These are phyloP conservation scores for Cercopithecus diana DNA, from an alignment of 2,797 vertebrate species.

Conservation along the genomic window DNA sequence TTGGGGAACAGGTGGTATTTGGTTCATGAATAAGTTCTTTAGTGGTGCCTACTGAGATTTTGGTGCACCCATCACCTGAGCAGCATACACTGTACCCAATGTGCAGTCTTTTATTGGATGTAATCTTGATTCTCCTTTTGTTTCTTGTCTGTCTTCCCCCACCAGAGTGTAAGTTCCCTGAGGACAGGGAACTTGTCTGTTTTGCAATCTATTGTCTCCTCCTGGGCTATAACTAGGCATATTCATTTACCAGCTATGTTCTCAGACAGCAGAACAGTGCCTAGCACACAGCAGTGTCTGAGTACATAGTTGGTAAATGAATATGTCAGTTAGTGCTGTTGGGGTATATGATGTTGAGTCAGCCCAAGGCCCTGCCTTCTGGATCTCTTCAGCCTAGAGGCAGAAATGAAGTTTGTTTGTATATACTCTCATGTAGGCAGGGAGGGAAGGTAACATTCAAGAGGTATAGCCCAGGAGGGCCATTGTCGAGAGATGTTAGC, in stretches of 20 bases:
- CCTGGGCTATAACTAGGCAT: neutral
- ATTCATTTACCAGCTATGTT: neutral
- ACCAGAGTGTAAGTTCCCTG: neutral
- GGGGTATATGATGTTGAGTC: neutral
- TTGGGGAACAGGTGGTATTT: neutral
- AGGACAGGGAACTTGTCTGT: neutral
- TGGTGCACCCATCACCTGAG: neutral
- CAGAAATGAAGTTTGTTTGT: neutral
- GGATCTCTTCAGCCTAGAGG: neutral
- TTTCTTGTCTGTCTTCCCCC: neutral
- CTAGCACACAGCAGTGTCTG: fast-evolving
- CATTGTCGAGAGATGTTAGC: fast-evolving
- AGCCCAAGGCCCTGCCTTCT: neutral
- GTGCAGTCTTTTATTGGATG: neutral
- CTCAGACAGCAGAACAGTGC: neutral
- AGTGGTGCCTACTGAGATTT: neutral
- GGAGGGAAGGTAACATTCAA: neutral
- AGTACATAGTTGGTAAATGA: neutral
- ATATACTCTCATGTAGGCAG: neutral
- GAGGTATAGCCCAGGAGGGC: neutral
- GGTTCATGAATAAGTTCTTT: neutral
- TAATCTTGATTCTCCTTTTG: neutral
- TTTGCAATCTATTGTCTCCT: neutral
- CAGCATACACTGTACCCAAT: neutral
- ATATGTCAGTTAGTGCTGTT: neutral